Evolutionary conservation across 2,113 vertebrate genomes (phyloP).

Genomic region (Coracopsis vasa): DNA sequence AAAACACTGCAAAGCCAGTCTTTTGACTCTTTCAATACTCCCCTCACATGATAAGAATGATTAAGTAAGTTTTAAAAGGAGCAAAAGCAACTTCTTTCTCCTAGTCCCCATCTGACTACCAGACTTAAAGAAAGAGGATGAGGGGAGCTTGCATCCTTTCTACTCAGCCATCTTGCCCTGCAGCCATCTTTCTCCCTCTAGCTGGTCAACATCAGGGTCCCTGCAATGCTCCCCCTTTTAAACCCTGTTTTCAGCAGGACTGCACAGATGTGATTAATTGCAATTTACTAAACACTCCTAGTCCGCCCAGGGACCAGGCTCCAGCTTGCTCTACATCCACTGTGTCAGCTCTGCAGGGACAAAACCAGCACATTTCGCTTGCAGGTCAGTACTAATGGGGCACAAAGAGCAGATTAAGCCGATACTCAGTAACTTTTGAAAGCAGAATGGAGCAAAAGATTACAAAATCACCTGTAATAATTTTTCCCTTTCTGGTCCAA

Average conservation of each 20-base stretch:
- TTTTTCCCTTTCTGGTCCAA: slow-evolving; percentile 39
- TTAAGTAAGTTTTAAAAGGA: not conserved
- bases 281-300: not conserved
- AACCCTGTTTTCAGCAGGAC: not conserved
- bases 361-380: not conserved
- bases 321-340: not conserved
- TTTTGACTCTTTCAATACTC: not conserved
- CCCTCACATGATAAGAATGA: not conserved
- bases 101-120: not conserved
- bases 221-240: not conserved
- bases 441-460: not conserved
- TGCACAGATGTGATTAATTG: not conserved
- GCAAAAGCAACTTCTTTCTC: not conserved
- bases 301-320: not conserved
- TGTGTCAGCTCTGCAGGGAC: not conserved
- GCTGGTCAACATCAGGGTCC: not conserved
- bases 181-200: not conserved
- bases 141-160: not conserved
- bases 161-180: not conserved
- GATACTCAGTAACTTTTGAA: not conserved
- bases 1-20: not conserved
- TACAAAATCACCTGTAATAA: slow-evolving; percentile 33
- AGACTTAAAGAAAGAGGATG: not conserved
- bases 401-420: not conserved
- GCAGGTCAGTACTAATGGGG: not conserved